phyloP scores from a whole-genome alignment of 2,888 invertebrate genomes.

The Alentia gelatinosa region DNA sequence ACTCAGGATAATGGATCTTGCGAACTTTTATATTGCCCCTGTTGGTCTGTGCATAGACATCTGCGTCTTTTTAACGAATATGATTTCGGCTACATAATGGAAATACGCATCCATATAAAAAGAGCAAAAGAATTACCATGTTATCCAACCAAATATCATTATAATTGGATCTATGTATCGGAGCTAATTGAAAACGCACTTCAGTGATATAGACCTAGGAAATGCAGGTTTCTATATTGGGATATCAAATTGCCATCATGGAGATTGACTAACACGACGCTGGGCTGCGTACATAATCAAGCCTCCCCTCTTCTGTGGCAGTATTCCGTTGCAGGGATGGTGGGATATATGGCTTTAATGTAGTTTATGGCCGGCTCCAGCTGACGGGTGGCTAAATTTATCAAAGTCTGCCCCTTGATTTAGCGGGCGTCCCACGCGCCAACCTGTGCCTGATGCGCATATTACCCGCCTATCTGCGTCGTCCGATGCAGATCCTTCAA shows the following conservation, averaged over 20 bases:
- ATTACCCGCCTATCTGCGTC: not conserved
- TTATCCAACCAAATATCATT: no score
- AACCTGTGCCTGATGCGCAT: not conserved
- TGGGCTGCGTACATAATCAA: not conserved
- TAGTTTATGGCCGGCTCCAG: not conserved
- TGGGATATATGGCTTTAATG: constrained; percentile 8
- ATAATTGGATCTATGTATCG: not conserved
- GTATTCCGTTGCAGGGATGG: not conserved
- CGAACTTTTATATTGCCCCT: no score
- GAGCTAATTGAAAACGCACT: not conserved
- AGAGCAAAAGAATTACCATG: no score
- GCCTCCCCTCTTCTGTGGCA: not conserved
- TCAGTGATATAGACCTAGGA: not conserved
- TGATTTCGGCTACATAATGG: no score
- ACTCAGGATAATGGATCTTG: not conserved
- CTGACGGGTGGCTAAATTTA: not conserved
- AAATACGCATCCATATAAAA: no score
- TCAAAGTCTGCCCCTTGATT: not conserved
- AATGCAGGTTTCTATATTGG: not conserved
- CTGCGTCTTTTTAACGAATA: no score
- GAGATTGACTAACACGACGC: not conserved
- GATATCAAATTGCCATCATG: not conserved
- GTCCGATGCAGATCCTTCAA: not conserved
- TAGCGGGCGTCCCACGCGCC: not conserved
- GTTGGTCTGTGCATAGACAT: not conserved